Evolutionary conservation across 1,140 invertebrate species (phyloP).

Genomic region (Limonius californicus): DNA sequence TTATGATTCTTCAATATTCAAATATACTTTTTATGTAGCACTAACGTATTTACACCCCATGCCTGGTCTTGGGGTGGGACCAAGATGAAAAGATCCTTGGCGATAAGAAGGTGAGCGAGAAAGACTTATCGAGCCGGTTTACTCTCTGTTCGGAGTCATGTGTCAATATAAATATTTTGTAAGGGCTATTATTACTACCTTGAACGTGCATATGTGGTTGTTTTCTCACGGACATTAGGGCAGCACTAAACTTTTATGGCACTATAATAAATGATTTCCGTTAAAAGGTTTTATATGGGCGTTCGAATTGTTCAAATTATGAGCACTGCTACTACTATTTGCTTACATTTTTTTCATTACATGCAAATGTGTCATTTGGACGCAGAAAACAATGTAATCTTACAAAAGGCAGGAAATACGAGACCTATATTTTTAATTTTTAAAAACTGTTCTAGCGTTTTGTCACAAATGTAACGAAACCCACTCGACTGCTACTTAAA

Average conservation of each 20-base stretch:
- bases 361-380: too few relatives aligned
- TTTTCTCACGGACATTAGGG: conserved; percentile 43
- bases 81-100: not conserved
- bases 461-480: too few relatives aligned
- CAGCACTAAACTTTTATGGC: conserved; percentile 24
- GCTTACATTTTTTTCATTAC: not conserved
- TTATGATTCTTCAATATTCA: conserved; percentile 14
- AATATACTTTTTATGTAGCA: conserved; percentile 1
- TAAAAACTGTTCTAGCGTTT: too few relatives aligned
- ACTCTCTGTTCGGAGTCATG: conserved; percentile 35
- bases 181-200: conserved; percentile 36
- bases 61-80: not conserved
- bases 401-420: too few relatives aligned
- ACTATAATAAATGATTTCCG: conserved; percentile 16
- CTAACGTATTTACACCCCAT: conserved; percentile 12
- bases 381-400: too few relatives aligned
- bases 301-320: not conserved
- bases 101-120: not conserved
- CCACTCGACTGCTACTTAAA: too few relatives aligned
- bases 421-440: too few relatives aligned
- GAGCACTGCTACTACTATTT: not conserved
- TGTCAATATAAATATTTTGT: conserved; percentile 44
- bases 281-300: conserved; percentile 6
- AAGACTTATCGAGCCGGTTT: conserved; percentile 32
- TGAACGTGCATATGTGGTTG: conserved; percentile 34